Evolutionary conservation across 2,888 invertebrate genomes (phyloP).

Genomic region (Dichetophora obliterata): DNA sequence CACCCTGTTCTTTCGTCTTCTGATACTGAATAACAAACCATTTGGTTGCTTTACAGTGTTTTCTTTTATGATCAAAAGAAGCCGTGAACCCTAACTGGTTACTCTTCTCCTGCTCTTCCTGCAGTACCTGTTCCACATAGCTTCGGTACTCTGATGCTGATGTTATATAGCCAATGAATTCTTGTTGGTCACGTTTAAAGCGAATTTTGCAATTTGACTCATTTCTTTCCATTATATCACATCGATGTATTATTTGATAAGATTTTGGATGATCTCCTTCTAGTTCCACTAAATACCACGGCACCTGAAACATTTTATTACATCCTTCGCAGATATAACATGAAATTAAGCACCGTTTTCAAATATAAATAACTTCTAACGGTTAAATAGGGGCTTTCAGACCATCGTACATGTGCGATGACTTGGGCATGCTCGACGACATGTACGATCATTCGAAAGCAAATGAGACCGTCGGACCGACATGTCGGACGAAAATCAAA

Average conservation of each 20-base stretch:
- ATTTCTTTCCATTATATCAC: neutral
- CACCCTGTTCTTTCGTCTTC: neutral
- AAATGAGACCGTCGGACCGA: no score
- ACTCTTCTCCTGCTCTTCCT: neutral
- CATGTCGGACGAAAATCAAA: no score
- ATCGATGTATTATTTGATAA: neutral
- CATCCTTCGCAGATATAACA: no score
- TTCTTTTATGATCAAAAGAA: neutral
- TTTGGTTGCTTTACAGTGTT: neutral
- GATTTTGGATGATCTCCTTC: neutral
- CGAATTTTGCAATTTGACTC: neutral
- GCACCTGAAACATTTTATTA: neutral
- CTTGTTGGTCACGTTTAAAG: neutral
- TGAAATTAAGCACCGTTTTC: no score
- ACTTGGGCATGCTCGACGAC: no score
- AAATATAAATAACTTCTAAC: no score
- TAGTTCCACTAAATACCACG: conserved; percentile 8
- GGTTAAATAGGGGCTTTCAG: no score
- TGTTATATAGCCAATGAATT: neutral
- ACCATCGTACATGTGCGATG: no score
- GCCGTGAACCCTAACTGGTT: no score
- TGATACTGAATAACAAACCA: conserved; percentile 16
- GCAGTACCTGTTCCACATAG: neutral
- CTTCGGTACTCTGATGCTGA: neutral
- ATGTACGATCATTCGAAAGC: no score